Evolutionary conservation across 2,888 invertebrate species (phyloP).

Genomic region (Noctuana brunneofusca): DNA sequence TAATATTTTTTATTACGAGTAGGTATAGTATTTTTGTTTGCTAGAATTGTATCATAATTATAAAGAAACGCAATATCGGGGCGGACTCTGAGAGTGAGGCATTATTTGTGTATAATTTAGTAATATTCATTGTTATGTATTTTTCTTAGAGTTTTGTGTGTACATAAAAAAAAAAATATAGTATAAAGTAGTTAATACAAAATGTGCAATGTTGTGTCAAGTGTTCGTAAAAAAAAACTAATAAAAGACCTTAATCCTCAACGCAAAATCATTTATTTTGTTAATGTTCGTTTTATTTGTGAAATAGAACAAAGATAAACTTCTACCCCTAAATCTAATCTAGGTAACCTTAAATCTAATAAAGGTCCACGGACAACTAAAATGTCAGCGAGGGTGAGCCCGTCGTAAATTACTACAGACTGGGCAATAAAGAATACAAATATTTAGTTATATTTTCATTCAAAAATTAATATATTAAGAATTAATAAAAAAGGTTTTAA

Average conservation of each 20-base stretch:
- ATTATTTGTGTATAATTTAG: too few relatives aligned
- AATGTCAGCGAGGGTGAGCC: constrained; percentile 28
- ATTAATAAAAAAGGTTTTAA: neutral
- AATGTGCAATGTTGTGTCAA: too few relatives aligned
- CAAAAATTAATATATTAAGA: neutral
- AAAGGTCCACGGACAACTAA: constrained; percentile 28
- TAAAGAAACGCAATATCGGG: too few relatives aligned
- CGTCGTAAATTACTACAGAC: constrained; percentile 29
- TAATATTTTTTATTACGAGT: too few relatives aligned
- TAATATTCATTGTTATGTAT: too few relatives aligned
- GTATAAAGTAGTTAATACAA: too few relatives aligned
- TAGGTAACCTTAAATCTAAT: constrained; percentile 33
- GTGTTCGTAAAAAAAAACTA: neutral
- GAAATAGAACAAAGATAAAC: constrained; percentile 12
- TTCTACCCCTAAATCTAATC: constrained; percentile 27
- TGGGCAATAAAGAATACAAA: constrained; percentile 16
- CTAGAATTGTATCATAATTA: too few relatives aligned
- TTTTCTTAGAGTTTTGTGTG: too few relatives aligned
- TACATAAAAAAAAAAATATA: too few relatives aligned
- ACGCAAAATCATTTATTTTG: constrained; percentile 1
- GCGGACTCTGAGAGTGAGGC: too few relatives aligned
- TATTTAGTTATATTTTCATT: too few relatives aligned
- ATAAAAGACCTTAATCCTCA: neutral
- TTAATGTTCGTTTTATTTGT: constrained; percentile 19
- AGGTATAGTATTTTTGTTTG: too few relatives aligned